A percentile compares a stretch with the other conserved stretches of the same genome.
Evolutionary conservation across 2,113 vertebrate genomes (phyloP).

Genomic region (Dryoscopus gambensis): DNA sequence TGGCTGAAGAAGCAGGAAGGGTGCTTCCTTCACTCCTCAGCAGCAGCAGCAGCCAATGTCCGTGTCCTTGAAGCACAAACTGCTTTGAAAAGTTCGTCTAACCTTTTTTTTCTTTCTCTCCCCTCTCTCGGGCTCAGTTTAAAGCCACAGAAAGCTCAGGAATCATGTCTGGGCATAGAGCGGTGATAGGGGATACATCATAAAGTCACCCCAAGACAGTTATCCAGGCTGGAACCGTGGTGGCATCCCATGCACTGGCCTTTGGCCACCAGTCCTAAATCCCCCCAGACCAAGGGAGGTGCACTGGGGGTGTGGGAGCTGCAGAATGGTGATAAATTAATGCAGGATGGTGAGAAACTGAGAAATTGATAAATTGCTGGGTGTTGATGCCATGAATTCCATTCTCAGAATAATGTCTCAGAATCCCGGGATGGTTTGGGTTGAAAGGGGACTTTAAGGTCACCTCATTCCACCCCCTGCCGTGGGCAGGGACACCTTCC

Average conservation of each 20-base stretch:
- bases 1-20: too few species aligned
- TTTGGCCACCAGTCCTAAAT: neutral
- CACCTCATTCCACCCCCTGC: neutral
- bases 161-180: too few species aligned
- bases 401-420: neutral
- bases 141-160: too few species aligned
- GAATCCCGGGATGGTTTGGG: neutral
- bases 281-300: neutral
- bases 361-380: neutral
- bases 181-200: too few species aligned
- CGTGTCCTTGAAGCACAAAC: too few species aligned
- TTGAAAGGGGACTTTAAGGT: neutral
- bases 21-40: too few species aligned
- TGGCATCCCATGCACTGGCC: fast-evolving
- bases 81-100: too few species aligned
- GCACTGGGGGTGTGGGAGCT: neutral
- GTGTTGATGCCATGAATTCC: neutral
- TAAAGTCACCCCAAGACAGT: too few species aligned
- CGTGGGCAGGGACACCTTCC: neutral
- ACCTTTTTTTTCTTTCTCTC: too few species aligned
- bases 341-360: neutral
- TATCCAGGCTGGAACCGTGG: neutral
- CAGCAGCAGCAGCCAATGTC: too few species aligned
- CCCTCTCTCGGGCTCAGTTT: too few species aligned
- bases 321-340: neutral